phyloP scores from a whole-genome alignment of 2,797 vertebrate species.

The Erethizon dorsatum region DNA sequence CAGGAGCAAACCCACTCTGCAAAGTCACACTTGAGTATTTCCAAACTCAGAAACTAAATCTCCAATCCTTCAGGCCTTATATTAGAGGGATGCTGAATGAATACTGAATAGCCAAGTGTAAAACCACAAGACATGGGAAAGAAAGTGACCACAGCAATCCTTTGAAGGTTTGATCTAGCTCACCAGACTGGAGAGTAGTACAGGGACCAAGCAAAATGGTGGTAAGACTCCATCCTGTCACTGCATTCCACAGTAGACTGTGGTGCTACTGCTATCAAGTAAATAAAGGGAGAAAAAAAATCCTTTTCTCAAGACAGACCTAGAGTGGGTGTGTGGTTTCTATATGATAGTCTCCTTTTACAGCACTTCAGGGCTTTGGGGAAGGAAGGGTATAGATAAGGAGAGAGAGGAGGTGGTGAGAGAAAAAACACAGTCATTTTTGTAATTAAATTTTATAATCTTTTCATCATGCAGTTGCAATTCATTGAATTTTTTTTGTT shows the following conservation, averaged over 20 bases:
- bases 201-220: conserved; percentile 25
- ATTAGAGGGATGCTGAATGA: conserved; percentile 41
- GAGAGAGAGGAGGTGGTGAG: conserved; percentile 79
- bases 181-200: conserved; percentile 4
- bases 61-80: conserved; percentile 57
- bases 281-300: conserved; percentile 62
- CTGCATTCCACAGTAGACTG: conserved; percentile 13
- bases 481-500: conserved; percentile 85
- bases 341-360: conserved; percentile 89
- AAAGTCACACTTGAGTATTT: conserved; percentile 40
- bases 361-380: conserved; percentile 79
- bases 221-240: neutral
- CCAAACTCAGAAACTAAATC: conserved; percentile 66
- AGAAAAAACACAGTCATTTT: conserved; percentile 86
- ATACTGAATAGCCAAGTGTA: conserved; percentile 59
- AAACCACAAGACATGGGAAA: conserved; percentile 43
- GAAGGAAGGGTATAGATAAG: conserved; percentile 58
- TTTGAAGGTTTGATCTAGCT: conserved; percentile 47
- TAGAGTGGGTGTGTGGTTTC: conserved; percentile 89
- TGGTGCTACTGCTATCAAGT: conserved; percentile 49
- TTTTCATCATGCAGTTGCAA: conserved; percentile 90
- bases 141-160: conserved; percentile 44
- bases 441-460: conserved; percentile 89
- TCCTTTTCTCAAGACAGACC: conserved; percentile 87
- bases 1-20: neutral